Evolutionary conservation across 1,140 invertebrate genomes (phyloP), one percentile per base, ranked within the genome.

Genomic region (Amphibalanus amphitrite): DNA sequence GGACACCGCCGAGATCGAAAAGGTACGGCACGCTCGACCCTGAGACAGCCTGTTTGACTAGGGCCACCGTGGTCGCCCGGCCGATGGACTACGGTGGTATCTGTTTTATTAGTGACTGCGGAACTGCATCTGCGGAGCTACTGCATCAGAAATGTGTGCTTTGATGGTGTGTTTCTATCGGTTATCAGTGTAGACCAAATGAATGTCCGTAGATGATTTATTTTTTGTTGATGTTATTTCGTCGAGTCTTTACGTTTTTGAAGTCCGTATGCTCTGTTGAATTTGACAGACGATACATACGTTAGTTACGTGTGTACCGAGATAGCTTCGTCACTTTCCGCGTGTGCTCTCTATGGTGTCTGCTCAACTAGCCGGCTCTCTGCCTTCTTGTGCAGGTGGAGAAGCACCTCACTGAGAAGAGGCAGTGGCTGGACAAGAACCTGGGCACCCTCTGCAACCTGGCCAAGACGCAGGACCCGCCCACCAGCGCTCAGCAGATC

Each of bases 1-100:
- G 28, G 86, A 88, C 4, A 86, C 87, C 29, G 87, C 86, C 13
- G 93, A 97, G 74, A 82, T 94, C 0, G 85, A 88, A 69, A 91
- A 92, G 77, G 81, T 82, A 47, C 75, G 77, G 25, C 72, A 23
- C 8, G 64, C 26, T 29, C 28, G 47, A 40, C 29, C 8, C 28
- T 74, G 15, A 77, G 78, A 69, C 72, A 80, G 69, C 75, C 76
- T 17, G 65, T 73, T 23, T 65, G 64, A 15, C 10, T 6, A 25
- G 4, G 20, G 20, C 64, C 26, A 8, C 3, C 10, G 64, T 65
- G 64, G 8, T 8, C n/a, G 64, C 3, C 23, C 3, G 20, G 20
- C 23, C n/a, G 4, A 6, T 3, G 20, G 20, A n/a, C 10, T 6
- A 4, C 26, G 6, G 20, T 25, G 4, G 64, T 65, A 26, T 65